These are phyloP conservation scores for Hydroisotoma schaefferi DNA, from an alignment of 2,888 invertebrate genomes.

Conservation along the genomic window DNA sequence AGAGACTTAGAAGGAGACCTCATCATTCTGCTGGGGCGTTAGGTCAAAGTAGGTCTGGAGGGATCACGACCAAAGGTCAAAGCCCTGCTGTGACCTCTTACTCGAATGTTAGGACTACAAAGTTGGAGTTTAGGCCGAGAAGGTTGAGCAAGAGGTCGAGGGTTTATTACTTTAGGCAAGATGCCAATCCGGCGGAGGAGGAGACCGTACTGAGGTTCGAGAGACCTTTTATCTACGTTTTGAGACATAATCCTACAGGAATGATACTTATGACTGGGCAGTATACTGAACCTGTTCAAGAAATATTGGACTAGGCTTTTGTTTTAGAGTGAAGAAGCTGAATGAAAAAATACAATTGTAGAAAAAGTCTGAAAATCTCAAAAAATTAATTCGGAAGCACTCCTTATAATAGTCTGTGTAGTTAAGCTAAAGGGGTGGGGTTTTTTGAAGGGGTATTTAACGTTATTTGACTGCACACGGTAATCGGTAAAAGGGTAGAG, in stretches of 20 bases:
- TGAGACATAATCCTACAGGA: slow-evolving; percentile 87
- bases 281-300: slow-evolving; percentile 45
- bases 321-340: background rate
- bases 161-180: slow-evolving; percentile 24
- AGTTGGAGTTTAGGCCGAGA: slow-evolving; percentile 2
- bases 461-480: too few relatives aligned
- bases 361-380: too few relatives aligned
- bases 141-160: slow-evolving; percentile 1
- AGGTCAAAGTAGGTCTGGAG: background rate
- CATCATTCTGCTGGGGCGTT: background rate
- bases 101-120: background rate
- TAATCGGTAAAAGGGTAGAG: too few relatives aligned
- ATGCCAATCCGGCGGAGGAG: slow-evolving; percentile 54
- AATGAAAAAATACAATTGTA: too few relatives aligned
- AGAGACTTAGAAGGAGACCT: slow-evolving; percentile 47
- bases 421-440: too few relatives aligned
- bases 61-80: background rate
- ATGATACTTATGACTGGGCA: slow-evolving; percentile 62
- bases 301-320: slow-evolving; percentile 23
- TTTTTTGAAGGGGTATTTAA: too few relatives aligned
- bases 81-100: slow-evolving; percentile 13
- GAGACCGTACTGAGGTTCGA: slow-evolving; percentile 75
- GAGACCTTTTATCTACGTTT: slow-evolving; percentile 81
- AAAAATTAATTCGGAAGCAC: too few relatives aligned
- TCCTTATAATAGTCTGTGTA: too few relatives aligned